Evolutionary conservation across 2,113 vertebrate genomes (phyloP).

Genomic region (Indri indri): DNA sequence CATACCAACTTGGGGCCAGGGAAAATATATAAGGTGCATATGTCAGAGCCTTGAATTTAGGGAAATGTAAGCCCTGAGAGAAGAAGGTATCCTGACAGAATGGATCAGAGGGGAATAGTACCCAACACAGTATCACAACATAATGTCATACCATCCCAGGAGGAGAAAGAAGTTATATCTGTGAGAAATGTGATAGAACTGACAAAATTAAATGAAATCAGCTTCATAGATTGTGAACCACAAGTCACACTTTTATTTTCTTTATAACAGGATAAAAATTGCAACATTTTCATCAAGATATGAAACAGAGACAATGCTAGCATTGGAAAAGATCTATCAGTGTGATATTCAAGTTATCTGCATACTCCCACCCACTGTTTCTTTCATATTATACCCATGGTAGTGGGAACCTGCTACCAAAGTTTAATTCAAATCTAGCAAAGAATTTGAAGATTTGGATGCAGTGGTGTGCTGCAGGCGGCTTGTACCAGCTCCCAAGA

Average conservation of each 20-base stretch:
- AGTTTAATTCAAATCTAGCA: not conserved
- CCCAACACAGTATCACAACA: not conserved
- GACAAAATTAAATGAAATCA: slow-evolving; percentile 14
- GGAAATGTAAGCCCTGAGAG: not conserved
- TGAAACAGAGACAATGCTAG: not conserved
- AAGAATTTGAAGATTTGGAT: not conserved
- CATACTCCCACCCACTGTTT: not conserved
- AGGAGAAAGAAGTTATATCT: not conserved
- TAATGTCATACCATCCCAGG: not conserved
- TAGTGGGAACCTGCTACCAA: not conserved
- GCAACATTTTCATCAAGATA: not conserved
- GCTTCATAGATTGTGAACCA: not conserved
- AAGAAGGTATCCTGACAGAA: not conserved
- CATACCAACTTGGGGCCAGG: not conserved
- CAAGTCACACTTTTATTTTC: slow-evolving; percentile 19
- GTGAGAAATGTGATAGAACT: not conserved
- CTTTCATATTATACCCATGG: not conserved
- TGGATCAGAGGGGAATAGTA: not conserved
- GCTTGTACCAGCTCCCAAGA: not conserved
- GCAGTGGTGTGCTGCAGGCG: not conserved
- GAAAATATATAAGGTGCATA: not conserved
- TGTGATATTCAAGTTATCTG: not conserved
- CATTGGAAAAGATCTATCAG: not conserved
- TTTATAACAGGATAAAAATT: slow-evolving; percentile 1
- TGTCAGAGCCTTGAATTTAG: not conserved